Conservation (phyloP, 2,888 invertebrate species). For the Hydropsyche betteni region DNA sequence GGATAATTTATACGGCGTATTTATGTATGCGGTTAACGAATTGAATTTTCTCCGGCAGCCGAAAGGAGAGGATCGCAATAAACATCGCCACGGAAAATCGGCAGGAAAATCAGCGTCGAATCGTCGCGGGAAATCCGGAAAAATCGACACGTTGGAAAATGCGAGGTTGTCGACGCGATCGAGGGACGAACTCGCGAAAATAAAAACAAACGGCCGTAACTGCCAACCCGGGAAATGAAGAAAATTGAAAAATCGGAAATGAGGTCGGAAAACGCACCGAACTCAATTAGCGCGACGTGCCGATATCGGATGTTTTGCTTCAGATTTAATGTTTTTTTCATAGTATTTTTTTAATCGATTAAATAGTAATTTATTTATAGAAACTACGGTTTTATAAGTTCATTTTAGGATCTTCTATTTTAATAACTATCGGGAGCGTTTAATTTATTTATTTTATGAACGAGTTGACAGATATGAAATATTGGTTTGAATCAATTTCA, state of each 20-base stretch:
- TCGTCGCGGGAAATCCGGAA: constrained; percentile 22
- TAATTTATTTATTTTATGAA: too few relatives aligned
- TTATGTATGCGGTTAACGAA: constrained; percentile 16
- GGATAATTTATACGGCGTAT: neutral
- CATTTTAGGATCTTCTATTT: too few relatives aligned
- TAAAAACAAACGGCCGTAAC: constrained; percentile 3
- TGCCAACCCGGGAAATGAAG: constrained; percentile 22
- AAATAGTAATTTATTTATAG: neutral
- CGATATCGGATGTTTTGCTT: too few relatives aligned
- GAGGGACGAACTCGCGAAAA: neutral
- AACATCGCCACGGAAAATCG: constrained; percentile 37
- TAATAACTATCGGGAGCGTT: too few relatives aligned
- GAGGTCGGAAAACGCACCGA: constrained; percentile 16
- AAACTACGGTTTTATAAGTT: too few relatives aligned
- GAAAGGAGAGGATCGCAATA: constrained; percentile 21
- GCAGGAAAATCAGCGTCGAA: constrained; percentile 33
- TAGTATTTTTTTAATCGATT: neutral
- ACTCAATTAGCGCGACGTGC: neutral
- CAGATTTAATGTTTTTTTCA: neutral
- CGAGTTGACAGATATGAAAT: too few relatives aligned
- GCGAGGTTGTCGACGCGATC: neutral
- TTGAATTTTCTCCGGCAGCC: constrained; percentile 19
- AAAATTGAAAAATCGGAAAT: constrained; percentile 29
- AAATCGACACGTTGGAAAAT: neutral
- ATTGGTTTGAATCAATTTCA: too few relatives aligned